These are phyloP conservation scores for Neosilurus hyrtlii DNA, from an alignment of 2,797 vertebrate genomes.

Conservation along the genomic window DNA sequence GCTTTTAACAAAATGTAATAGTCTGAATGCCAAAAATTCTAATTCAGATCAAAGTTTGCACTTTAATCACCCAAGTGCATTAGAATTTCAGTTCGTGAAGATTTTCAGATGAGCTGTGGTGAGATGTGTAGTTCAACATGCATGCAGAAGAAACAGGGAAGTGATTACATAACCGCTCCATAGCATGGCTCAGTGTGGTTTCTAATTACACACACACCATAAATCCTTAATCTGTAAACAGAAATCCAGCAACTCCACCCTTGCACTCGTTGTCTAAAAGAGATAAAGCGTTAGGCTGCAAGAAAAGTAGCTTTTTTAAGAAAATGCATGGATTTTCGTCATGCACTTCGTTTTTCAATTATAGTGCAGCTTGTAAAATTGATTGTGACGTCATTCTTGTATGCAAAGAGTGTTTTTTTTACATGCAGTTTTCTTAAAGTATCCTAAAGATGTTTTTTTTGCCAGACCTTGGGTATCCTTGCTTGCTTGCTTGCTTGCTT, in stretches of 20 bases:
- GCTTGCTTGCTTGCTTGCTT: neutral
- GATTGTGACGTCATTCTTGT: neutral
- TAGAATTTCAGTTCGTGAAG: too few relatives aligned
- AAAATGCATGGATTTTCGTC: neutral
- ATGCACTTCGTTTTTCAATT: neutral
- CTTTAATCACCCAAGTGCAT: neutral
- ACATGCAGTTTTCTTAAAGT: neutral
- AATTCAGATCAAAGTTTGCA: neutral
- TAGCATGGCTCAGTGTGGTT: conserved; percentile 20
- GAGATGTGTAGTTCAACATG: conserved; percentile 3
- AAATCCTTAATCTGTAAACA: conserved; percentile 21
- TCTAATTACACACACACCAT: conserved; percentile 22
- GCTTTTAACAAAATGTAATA: neutral
- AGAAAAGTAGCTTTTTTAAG: neutral
- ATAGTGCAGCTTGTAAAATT: neutral
- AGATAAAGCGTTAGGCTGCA: neutral
- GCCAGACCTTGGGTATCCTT: neutral
- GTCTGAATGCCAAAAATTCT: neutral
- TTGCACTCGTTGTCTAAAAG: neutral
- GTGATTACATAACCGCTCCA: conserved; percentile 30
- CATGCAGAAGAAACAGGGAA: conserved; percentile 7
- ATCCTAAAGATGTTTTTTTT: neutral
- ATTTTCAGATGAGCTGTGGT: neutral
- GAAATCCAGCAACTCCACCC: conserved; percentile 20
- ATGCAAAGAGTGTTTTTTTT: too few relatives aligned